A percentile compares a stretch with the other conserved stretches of the same genome.
These are phyloP conservation scores for Nibea coibor DNA, from an alignment of 2,113 vertebrate genomes.

Conservation along the genomic window DNA sequence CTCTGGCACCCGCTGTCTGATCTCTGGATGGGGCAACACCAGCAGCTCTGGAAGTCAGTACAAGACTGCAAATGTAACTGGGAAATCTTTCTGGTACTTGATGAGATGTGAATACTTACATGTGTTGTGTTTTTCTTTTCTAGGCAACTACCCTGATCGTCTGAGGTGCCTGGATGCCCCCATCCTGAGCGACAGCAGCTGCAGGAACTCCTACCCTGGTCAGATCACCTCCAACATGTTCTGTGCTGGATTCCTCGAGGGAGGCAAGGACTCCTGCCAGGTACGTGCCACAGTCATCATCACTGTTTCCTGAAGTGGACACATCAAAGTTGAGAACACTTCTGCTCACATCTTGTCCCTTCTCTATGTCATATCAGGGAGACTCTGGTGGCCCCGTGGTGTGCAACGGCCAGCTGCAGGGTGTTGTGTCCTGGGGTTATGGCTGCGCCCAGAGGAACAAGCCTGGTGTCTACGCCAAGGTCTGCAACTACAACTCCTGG, in stretches of 20 bases:
- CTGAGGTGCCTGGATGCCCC: slow-evolving; percentile 89
- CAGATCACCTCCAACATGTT: slow-evolving; percentile 90
- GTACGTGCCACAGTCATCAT: slow-evolving; percentile 68
- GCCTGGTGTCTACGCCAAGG: slow-evolving; percentile 84
- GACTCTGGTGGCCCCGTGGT: no score
- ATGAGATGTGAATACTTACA: background rate
- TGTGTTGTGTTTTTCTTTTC: background rate
- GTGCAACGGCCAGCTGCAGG: slow-evolving; percentile 75
- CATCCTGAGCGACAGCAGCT: slow-evolving; percentile 81
- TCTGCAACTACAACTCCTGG: slow-evolving; percentile 87
- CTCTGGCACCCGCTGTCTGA: slow-evolving; percentile 85
- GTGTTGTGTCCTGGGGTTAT: slow-evolving; percentile 91
- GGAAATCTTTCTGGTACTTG: background rate
- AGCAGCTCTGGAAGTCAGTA: slow-evolving; percentile 81
- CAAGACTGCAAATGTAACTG: background rate
- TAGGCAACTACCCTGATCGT: slow-evolving; percentile 83
- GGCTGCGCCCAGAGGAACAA: slow-evolving; percentile 81
- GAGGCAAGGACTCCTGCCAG: slow-evolving; percentile 95
- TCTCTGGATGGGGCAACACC: slow-evolving; percentile 92
- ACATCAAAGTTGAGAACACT: background rate
- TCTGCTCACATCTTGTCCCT: slow-evolving; percentile 18
- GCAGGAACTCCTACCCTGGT: slow-evolving; percentile 85
- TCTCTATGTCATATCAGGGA: background rate
- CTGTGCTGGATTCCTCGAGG: slow-evolving; percentile 89
- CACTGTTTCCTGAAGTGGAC: background rate